Evolutionary conservation across 1,140 invertebrate species (phyloP).

Genomic region (Eciton burchellii): DNA sequence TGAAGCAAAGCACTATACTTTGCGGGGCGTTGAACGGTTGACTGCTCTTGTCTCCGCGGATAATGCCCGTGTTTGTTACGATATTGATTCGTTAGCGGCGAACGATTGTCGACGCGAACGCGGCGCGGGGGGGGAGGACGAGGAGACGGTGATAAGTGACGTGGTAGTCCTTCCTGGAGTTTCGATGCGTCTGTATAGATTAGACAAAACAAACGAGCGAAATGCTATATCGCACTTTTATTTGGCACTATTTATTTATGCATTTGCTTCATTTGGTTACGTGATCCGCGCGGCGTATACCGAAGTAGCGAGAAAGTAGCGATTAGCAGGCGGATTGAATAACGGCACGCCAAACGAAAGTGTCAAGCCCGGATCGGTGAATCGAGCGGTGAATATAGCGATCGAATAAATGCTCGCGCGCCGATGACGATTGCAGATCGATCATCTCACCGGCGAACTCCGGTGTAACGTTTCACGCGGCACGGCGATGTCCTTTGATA

Average conservation of each 20-base stretch:
- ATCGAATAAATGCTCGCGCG: not conserved
- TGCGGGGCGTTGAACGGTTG: slow-evolving; percentile 66
- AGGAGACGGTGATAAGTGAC: slow-evolving; percentile 13
- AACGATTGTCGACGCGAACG: slow-evolving; percentile 13
- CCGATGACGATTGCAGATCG: not conserved
- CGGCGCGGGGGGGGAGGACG: not conserved
- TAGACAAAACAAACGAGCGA: not conserved
- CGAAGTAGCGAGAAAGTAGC: not conserved
- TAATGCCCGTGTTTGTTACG: slow-evolving; percentile 66
- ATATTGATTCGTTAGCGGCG: slow-evolving; percentile 67
- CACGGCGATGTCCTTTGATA: not conserved
- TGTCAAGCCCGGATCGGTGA: not conserved
- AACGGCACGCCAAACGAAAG: not conserved
- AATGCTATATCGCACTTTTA: slow-evolving; percentile 20
- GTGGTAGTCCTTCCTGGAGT: not conserved
- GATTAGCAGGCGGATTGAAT: not conserved
- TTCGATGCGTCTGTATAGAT: not conserved
- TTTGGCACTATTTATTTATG: slow-evolving; percentile 28
- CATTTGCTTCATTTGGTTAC: not conserved
- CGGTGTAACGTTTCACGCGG: not conserved
- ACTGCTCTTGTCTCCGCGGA: slow-evolving; percentile 69
- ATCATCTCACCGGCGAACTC: not conserved
- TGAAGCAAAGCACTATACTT: slow-evolving; percentile 56
- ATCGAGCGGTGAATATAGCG: not conserved
- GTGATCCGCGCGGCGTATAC: not conserved